Conservation (phyloP, 2,113 vertebrate genomes). For the Quiscalus mexicanus region DNA sequence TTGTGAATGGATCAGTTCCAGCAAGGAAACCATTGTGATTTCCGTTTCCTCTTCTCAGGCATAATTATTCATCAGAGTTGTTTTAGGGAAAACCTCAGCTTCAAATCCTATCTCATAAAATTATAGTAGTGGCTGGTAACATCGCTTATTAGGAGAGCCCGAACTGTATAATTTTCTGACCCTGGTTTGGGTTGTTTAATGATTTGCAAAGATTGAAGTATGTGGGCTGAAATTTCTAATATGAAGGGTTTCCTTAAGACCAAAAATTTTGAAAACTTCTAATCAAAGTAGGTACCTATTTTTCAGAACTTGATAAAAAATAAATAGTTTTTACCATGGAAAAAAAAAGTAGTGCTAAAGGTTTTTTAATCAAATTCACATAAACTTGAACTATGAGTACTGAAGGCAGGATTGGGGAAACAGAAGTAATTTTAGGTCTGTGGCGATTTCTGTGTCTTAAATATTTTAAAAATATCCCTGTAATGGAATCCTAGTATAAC, state of each 20-base stretch:
- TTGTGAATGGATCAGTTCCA: constrained; percentile 14
- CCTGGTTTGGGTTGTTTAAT: background rate
- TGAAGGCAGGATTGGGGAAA: background rate
- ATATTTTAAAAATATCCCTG: background rate
- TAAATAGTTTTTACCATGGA: background rate
- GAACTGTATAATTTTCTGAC: background rate
- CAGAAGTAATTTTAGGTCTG: background rate
- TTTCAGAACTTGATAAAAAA: background rate
- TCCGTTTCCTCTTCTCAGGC: background rate
- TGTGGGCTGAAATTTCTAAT: background rate
- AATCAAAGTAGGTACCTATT: background rate
- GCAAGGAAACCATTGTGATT: constrained; percentile 52
- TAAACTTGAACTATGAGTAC: background rate
- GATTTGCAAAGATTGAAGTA: background rate
- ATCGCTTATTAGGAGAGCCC: background rate
- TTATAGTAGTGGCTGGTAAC: background rate
- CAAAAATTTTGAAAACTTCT: background rate
- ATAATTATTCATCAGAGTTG: background rate
- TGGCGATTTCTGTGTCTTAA: background rate
- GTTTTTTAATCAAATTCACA: background rate
- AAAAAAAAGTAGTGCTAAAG: background rate
- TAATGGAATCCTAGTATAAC: background rate
- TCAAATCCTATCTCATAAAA: background rate
- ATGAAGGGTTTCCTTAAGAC: background rate
- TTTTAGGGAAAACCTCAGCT: constrained; percentile 9